Conservation (phyloP, 2,113 vertebrate species). For the Sylvilagus bachmani region DNA sequence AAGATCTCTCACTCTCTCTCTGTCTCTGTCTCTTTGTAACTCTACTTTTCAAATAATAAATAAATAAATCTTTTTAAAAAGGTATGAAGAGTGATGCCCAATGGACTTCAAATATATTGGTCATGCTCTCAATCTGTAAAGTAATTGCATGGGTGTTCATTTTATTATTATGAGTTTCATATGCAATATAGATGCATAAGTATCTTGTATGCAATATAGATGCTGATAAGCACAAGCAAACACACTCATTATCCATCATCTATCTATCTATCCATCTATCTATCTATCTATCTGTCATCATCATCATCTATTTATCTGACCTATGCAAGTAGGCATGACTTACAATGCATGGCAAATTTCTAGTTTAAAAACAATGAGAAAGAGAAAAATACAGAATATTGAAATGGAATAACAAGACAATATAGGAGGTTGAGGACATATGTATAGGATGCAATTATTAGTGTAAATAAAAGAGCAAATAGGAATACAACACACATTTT, state of each 20-base stretch:
- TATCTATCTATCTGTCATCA: not conserved
- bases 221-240: too few species aligned
- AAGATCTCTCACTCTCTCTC: too few species aligned
- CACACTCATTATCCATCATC: too few species aligned
- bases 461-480: not conserved
- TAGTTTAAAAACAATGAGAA: not conserved
- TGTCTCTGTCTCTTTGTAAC: too few species aligned
- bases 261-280: not conserved
- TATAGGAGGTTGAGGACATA: not conserved
- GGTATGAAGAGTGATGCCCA: not conserved
- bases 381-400: not conserved
- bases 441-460: not conserved
- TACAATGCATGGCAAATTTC: too few species aligned
- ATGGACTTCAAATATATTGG: not conserved
- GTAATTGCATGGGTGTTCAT: not conserved
- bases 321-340: not conserved
- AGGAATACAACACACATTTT: not conserved
- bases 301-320: not conserved
- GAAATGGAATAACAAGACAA: not conserved
- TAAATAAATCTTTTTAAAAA: too few species aligned
- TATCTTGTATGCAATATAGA: too few species aligned
- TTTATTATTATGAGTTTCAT: not conserved
- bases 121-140: not conserved
- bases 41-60: too few species aligned
- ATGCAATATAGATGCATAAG: not conserved